Evolutionary conservation across 2,797 vertebrate genomes (phyloP).

Genomic region (Kryptopterus vitreolus): DNA sequence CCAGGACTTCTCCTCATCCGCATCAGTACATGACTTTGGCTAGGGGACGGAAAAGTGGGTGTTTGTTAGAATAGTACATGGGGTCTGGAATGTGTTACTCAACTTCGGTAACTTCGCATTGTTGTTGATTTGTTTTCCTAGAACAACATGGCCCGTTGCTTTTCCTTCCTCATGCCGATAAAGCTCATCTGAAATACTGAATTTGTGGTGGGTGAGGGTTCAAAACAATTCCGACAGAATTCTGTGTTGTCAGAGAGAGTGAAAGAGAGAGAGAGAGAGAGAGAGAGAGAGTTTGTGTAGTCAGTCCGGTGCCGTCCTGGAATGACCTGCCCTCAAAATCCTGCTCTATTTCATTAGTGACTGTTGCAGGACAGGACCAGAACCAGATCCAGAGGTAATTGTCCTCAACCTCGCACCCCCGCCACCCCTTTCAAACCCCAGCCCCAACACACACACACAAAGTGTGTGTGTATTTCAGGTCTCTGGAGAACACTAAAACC

Average conservation of each 20-base stretch:
- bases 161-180: background rate
- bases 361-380: slow-evolving; percentile 44
- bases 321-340: slow-evolving; percentile 36
- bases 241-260: background rate
- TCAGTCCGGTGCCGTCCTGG: slow-evolving; percentile 13
- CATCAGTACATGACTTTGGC: too few species aligned
- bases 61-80: too few species aligned
- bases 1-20: too few species aligned
- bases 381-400: slow-evolving; percentile 84
- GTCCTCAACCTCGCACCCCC: slow-evolving; percentile 75
- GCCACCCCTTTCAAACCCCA: too few species aligned
- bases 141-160: background rate
- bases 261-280: background rate
- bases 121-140: slow-evolving; percentile 14
- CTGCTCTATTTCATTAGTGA: slow-evolving; percentile 41
- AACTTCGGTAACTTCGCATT: background rate
- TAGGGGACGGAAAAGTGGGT: too few species aligned
- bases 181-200: background rate
- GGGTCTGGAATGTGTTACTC: too few species aligned
- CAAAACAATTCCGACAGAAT: background rate
- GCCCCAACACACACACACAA: too few species aligned
- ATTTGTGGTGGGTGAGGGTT: background rate
- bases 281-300: background rate
- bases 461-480: slow-evolving; percentile 66
- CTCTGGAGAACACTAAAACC: slow-evolving; percentile 86